phyloP scores from a whole-genome alignment of 2,113 vertebrate genomes.

The Eurystomus gularis region DNA sequence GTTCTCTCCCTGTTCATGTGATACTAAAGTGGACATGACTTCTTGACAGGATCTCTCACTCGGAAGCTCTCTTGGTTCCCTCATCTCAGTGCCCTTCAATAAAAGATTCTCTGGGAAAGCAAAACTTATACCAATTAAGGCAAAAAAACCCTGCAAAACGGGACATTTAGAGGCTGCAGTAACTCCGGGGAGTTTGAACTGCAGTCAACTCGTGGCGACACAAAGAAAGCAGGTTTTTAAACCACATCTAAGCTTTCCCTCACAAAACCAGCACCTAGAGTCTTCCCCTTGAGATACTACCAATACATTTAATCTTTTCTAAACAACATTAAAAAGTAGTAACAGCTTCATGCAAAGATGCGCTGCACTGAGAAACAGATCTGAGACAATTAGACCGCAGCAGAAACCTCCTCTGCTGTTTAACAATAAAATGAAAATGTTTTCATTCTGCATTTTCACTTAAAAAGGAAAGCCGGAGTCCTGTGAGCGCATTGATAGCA shows the following conservation, averaged over 20 bases:
- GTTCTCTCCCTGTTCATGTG: background rate
- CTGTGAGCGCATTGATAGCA: constrained; percentile 60
- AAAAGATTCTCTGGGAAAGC: constrained; percentile 10
- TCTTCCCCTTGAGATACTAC: background rate
- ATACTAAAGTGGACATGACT: background rate
- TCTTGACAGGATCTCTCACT: background rate
- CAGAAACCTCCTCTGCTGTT: background rate
- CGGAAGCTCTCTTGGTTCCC: background rate
- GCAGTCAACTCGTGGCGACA: background rate
- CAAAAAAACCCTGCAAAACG: background rate
- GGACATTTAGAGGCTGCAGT: background rate
- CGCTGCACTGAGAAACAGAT: background rate
- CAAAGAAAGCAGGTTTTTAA: background rate
- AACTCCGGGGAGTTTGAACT: background rate
- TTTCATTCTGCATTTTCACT: constrained; percentile 39
- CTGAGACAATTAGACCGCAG: constrained; percentile 9
- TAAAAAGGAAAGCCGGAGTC: constrained; percentile 40
- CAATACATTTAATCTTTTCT: background rate
- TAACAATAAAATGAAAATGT: constrained; percentile 1
- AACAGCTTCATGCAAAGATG: constrained; percentile 21
- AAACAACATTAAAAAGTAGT: background rate
- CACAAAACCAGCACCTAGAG: background rate
- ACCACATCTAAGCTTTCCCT: background rate
- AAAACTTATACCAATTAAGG: constrained; percentile 16
- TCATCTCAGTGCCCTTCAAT: background rate